A percentile compares a stretch with the other conserved stretches of the same genome.
Evolutionary conservation across 2,888 invertebrate species (phyloP).

Genomic region (Perizoma affinitatum): DNA sequence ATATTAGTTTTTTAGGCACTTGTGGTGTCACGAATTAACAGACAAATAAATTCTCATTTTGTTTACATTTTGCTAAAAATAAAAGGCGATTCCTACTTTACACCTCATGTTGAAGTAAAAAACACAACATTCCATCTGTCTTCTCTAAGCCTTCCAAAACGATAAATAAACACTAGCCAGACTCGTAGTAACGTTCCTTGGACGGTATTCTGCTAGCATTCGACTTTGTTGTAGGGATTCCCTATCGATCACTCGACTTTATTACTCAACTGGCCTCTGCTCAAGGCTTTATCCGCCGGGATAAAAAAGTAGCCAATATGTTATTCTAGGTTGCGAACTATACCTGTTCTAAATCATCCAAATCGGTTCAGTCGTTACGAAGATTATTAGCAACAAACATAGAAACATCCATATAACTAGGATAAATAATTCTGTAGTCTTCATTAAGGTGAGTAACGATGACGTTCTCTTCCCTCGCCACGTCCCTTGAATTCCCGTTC

Average conservation of each 20-base stretch:
- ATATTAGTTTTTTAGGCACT: conserved; percentile 12
- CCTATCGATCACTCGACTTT: conserved; percentile 10
- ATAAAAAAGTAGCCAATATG: too few relatives aligned
- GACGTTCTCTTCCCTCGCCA: too few relatives aligned
- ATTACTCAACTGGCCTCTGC: too few relatives aligned
- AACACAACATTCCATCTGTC: conserved; percentile 80
- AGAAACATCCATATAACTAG: too few relatives aligned
- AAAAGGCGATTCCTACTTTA: conserved; percentile 70
- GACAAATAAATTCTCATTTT: conserved; percentile 43
- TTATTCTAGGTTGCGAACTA: too few relatives aligned
- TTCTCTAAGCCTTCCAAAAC: conserved; percentile 80
- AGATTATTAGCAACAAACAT: too few relatives aligned
- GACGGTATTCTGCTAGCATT: conserved; percentile 53
- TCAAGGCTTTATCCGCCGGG: too few relatives aligned
- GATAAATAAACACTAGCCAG: conserved; percentile 81
- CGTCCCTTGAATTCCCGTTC: too few relatives aligned
- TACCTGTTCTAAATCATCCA: too few relatives aligned
- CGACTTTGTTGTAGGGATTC: conserved; percentile 38
- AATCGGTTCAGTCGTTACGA: too few relatives aligned
- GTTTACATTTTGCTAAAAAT: conserved; percentile 65
- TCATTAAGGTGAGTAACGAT: too few relatives aligned
- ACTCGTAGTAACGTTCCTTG: conserved; percentile 60
- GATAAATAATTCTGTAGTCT: too few relatives aligned
- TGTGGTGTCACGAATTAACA: conserved; percentile 52
- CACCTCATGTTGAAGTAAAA: conserved; percentile 73